Evolutionary conservation across 2,797 vertebrate genomes (phyloP), one percentile per base, ranked within the genome.

Genomic region (Hoplostethus atlanticus): DNA sequence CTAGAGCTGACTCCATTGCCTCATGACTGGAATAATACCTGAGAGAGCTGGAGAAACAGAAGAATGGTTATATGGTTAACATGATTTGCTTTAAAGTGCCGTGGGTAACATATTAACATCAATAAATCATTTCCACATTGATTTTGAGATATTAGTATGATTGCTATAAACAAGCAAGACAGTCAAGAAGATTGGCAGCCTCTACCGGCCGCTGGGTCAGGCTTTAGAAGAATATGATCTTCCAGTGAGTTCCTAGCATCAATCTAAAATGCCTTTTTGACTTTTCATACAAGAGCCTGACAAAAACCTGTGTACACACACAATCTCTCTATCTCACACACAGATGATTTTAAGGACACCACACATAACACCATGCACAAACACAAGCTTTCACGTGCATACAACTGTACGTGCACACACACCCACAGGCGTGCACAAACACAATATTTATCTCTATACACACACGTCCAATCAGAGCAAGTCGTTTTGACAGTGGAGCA

Each of bases 11-110:
- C 51, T 48, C 67, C 67, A 68, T 70, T 78, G 78, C 76, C 55
- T 87, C 90, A 85, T 88, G 85, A 81, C 77, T 81, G 76, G 56
- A 79, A 64, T 16, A 69, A 81, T 5, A 42, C 78, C 88, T 91
- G 74, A 48, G 2, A 84, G 4, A 51, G 0, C 40, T 5, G 3
- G 31, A 38, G 36, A 79, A 58, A 57, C 0, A 48, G 58, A 68
- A 15, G 8, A 36, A 31, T 0, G 12, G 12, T 73, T 47, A 73
- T 15, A 46, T 31, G 9, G 38, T 40, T 40, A 10, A 8, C 5
- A 40, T 40, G 38, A 40, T 40, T 10, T 7, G 6, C 4, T 40
- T 8, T 6, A 40, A 40, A 2, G 38, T 8, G 38, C 4, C 8
- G 8, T 7, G 8, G 6, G 38, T 10, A 10, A 7, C 9, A 10